phyloP scores from a whole-genome alignment of 2,113 vertebrate genomes.

The Trinectes maculatus region DNA sequence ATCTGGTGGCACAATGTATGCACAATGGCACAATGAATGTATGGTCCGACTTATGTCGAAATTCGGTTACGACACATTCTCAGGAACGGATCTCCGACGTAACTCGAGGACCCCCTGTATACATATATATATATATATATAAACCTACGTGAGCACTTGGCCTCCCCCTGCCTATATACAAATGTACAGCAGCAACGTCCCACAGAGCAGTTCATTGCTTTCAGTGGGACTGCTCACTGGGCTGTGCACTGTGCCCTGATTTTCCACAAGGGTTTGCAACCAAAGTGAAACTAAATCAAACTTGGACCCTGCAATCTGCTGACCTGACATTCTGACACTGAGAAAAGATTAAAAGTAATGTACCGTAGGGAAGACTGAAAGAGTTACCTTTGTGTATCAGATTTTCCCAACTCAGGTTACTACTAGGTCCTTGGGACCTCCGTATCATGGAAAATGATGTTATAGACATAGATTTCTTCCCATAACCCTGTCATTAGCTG shows the following conservation, averaged over 20 bases:
- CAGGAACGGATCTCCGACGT: too few species aligned
- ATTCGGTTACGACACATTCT: too few species aligned
- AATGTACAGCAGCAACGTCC: background rate
- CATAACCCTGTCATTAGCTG: background rate
- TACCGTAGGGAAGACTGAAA: background rate
- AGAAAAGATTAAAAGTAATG: background rate
- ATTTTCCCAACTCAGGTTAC: background rate
- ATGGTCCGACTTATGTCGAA: too few species aligned
- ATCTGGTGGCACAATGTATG: too few species aligned
- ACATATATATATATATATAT: too few species aligned
- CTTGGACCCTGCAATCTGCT: background rate
- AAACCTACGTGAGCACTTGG: background rate
- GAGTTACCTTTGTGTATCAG: conserved; percentile 4
- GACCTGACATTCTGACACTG: background rate
- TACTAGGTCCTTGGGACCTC: background rate
- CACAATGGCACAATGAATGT: too few species aligned
- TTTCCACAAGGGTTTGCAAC: background rate
- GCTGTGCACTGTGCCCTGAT: background rate
- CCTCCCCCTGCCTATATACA: background rate
- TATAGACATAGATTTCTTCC: too few species aligned
- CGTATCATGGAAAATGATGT: too few species aligned
- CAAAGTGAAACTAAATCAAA: background rate
- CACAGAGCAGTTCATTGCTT: background rate
- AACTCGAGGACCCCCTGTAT: too few species aligned
- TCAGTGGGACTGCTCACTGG: background rate